These are phyloP conservation scores for Eupsilia transversa DNA, from an alignment of 2,888 invertebrate genomes.

Conservation along the genomic window DNA sequence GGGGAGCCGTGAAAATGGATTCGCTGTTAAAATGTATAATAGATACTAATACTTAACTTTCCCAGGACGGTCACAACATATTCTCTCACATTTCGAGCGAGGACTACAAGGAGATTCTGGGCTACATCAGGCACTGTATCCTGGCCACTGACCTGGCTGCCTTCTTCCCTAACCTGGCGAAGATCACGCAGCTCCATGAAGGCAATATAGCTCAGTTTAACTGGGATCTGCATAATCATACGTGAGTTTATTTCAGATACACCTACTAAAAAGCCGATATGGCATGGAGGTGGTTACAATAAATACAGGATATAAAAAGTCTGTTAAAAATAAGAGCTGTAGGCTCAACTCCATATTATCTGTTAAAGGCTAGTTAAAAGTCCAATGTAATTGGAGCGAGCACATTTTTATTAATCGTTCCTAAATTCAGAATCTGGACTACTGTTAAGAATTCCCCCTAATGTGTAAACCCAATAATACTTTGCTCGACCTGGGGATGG, in stretches of 20 bases:
- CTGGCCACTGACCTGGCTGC: slow-evolving; percentile 95
- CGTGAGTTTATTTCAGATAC: slow-evolving; percentile 63
- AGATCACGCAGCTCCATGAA: slow-evolving; percentile 85
- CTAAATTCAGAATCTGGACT: no score
- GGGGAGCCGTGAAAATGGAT: no score
- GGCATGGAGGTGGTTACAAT: background rate
- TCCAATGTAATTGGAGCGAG: no score
- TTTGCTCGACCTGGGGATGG: background rate
- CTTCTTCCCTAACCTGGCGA: slow-evolving; percentile 94
- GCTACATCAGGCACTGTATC: slow-evolving; percentile 95
- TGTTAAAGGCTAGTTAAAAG: no score
- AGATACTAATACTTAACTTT: background rate
- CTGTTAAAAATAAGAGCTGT: no score
- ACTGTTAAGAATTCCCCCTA: no score
- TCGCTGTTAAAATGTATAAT: no score
- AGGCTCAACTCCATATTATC: background rate
- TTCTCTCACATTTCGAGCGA: slow-evolving; percentile 93
- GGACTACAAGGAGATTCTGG: slow-evolving; percentile 94
- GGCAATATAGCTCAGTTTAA: slow-evolving; percentile 91
- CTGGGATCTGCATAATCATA: slow-evolving; percentile 92
- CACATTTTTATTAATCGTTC: no score
- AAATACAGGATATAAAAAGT: no score
- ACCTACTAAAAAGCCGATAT: background rate
- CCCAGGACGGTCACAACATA: slow-evolving; percentile 96
- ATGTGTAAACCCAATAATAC: no score